Evolutionary conservation across 1,140 invertebrate species (phyloP), one percentile per base, ranked within the genome.

Genomic region (Penaeus indicus): DNA sequence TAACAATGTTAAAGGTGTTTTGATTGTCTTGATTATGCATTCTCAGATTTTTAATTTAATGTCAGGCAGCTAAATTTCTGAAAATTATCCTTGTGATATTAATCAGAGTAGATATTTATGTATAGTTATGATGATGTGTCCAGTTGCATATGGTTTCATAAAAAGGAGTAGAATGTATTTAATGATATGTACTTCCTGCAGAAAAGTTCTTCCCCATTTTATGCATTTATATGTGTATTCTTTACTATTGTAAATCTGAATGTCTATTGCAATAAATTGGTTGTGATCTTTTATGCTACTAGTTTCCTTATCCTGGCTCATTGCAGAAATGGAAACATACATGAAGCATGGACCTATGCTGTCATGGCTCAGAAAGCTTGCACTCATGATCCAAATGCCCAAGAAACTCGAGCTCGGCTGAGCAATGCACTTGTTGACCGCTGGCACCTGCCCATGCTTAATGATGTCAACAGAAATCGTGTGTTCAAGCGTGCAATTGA

Each of bases 381-480:
- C 38, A 42, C 88, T n/a, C 38, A 72, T n/a, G 88, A 89, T 67
- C 88, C 88, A 19, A 80, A 85, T 75, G 83, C 60, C 47, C 83
- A 85, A 32, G 88, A 89, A 38, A 54, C 69, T n/a, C 77, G 63
- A 32, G 64, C 63, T 60, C 61, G 88, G 27, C 78, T 91, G 38
- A 81, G 86, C 10, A 88, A 85, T 85, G 80, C 78, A 47, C 75
- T 91, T 18, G 94, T 97, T 60, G 95, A 96, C 90, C 93, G 96
- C 72, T 97, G 96, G 96, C 96, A 97, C 92, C 97, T 95, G 92
- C 92, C 95, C 85, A 97, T 97, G 96, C 92, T 97, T 7, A 97
- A 97, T 93, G 96, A 97, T 92, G 93, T 92, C 75, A 91, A 92
- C 38, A 93, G 96, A 84, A 97, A 97, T 93, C 92, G 93, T 85